phyloP scores from a whole-genome alignment of 2,888 invertebrate genomes.

The Ganaspis brasiliensis region DNA sequence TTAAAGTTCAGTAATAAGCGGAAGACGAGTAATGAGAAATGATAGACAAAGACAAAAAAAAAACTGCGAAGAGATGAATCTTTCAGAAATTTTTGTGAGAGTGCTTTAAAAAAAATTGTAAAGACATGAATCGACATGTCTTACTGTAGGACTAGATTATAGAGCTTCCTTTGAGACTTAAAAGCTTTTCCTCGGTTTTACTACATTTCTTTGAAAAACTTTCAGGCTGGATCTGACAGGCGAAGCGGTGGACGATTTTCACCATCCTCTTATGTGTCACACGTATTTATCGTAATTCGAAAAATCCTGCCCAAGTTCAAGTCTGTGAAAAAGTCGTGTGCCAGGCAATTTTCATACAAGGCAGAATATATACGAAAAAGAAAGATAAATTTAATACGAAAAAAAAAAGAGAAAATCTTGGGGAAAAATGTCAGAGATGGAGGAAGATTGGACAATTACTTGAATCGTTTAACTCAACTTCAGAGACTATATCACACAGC shows the following conservation, averaged over 20 bases:
- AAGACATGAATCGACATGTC: slow-evolving; percentile 6
- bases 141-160: slow-evolving; percentile 6
- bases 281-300: slow-evolving; percentile 42
- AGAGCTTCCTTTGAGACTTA: slow-evolving; percentile 13
- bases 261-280: slow-evolving; percentile 30
- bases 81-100: background rate
- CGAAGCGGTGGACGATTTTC: slow-evolving; percentile 28
- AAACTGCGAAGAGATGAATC: background rate
- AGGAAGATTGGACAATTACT: slow-evolving; percentile 16
- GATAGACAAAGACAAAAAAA: too few relatives aligned
- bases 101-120: background rate
- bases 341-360: background rate
- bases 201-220: slow-evolving; percentile 22
- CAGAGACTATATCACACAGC: background rate
- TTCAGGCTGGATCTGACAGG: slow-evolving; percentile 27
- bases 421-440: too few relatives aligned
- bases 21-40: too few relatives aligned
- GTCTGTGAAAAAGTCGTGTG: background rate
- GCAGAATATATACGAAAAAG: background rate
- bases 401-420: background rate
- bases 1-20: too few relatives aligned
- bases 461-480: slow-evolving; percentile 4
- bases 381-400: background rate
- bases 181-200: slow-evolving; percentile 32
- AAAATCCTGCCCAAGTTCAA: slow-evolving; percentile 32